Conservation (phyloP, 2,113 vertebrate genomes). For the Strigops habroptila region DNA sequence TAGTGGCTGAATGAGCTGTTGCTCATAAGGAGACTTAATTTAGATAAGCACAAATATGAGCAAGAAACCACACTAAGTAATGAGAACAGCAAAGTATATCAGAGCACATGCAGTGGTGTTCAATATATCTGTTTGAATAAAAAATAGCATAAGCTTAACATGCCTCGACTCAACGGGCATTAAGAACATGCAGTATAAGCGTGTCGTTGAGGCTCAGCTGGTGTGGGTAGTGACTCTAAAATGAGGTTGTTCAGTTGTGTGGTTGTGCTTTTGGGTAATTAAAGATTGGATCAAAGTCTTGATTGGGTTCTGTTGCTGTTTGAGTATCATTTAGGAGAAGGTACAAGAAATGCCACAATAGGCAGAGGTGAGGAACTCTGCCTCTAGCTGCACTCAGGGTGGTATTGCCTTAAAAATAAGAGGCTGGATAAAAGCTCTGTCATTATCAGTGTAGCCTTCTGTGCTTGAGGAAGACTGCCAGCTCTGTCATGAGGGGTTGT, state of each 20-base stretch:
- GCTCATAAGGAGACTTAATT: not conserved
- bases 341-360: not conserved
- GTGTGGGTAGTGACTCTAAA: not conserved
- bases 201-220: fast-evolving
- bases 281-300: not conserved
- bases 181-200: not conserved
- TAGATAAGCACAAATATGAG: not conserved
- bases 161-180: not conserved
- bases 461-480: not conserved
- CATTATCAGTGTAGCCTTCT: not conserved
- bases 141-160: not conserved
- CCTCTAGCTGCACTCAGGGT: not conserved
- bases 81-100: not conserved
- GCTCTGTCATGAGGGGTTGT: not conserved
- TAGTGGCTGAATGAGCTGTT: not conserved
- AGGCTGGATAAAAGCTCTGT: not conserved
- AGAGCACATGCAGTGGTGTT: not conserved
- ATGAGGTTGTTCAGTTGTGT: not conserved
- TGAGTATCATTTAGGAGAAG: not conserved
- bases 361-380: not conserved
- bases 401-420: not conserved
- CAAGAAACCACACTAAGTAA: not conserved
- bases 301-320: not conserved
- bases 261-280: not conserved
- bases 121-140: not conserved